A percentile compares a stretch with the other conserved stretches of the same genome.
Conservation (phyloP, 2,888 invertebrate species). For the Pandemis heparana region DNA sequence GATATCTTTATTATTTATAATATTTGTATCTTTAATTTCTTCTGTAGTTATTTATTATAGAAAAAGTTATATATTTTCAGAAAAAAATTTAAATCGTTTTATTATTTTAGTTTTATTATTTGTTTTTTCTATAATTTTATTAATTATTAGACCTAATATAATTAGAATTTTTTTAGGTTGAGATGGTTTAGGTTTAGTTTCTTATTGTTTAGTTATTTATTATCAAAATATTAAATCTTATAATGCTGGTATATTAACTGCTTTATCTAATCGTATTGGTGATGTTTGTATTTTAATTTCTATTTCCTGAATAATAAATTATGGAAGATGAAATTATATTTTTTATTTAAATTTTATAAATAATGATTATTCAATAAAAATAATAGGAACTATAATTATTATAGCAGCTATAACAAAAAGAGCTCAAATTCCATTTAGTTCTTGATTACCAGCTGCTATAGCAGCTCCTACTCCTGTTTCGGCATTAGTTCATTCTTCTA, state of each 20-base stretch:
- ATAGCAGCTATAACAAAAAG: slow-evolving; percentile 90
- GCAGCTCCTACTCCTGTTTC: slow-evolving; percentile 92
- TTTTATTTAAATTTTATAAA: slow-evolving; percentile 82
- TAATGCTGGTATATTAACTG: slow-evolving; percentile 90
- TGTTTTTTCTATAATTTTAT: slow-evolving; percentile 88
- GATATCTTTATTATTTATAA: slow-evolving; percentile 87
- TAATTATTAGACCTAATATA: slow-evolving; percentile 89
- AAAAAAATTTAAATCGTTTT: slow-evolving; percentile 87
- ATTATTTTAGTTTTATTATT: slow-evolving; percentile 88
- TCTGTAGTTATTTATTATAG: slow-evolving; percentile 88
- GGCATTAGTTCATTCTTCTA: slow-evolving; percentile 91
- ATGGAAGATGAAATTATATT: slow-evolving; percentile 84
- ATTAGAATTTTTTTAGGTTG: slow-evolving; percentile 90
- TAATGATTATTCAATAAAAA: slow-evolving; percentile 70
- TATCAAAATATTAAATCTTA: slow-evolving; percentile 89
- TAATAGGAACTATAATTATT: slow-evolving; percentile 76
- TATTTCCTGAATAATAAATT: slow-evolving; percentile 85
- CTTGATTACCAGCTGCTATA: slow-evolving; percentile 91
- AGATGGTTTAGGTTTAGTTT: slow-evolving; percentile 89
- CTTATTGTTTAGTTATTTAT: slow-evolving; percentile 90
- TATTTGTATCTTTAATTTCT: slow-evolving; percentile 88
- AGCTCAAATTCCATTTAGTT: slow-evolving; percentile 93
- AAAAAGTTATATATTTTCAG: slow-evolving; percentile 86
- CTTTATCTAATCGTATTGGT: slow-evolving; percentile 90
- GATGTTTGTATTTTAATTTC: slow-evolving; percentile 88